These are phyloP conservation scores for Beroe ovata DNA, from an alignment of 37 sponge, comb jelly and placozoan genomes.

Conservation along the genomic window DNA sequence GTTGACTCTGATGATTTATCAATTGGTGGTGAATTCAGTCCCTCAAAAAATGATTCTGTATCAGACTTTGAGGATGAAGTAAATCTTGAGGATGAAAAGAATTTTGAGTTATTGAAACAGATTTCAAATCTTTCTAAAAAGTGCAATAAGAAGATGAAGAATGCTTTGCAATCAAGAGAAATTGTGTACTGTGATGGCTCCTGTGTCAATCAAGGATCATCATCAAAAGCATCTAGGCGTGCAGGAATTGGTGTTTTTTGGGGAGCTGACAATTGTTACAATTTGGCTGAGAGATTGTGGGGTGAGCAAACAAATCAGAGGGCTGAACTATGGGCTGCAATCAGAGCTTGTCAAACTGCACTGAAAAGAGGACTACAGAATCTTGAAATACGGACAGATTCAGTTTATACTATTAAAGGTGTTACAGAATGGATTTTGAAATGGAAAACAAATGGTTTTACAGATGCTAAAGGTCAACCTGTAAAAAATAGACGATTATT, in stretches of 20 bases:
- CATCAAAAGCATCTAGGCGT: not conserved
- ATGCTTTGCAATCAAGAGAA: too few relatives aligned
- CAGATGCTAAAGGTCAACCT: not conserved
- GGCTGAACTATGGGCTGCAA: constrained; percentile 54
- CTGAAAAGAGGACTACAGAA: too few relatives aligned
- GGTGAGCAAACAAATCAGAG: constrained; percentile 6
- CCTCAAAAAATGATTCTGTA: too few relatives aligned
- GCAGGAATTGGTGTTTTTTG: constrained; percentile 26
- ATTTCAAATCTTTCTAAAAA: too few relatives aligned
- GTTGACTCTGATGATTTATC: too few relatives aligned
- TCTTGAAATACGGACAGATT: constrained; percentile 4
- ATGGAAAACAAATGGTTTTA: constrained; percentile 22
- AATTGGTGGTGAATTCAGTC: too few relatives aligned
- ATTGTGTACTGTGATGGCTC: constrained; percentile 19
- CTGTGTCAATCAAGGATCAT: constrained; percentile 57
- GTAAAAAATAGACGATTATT: constrained; percentile 5
- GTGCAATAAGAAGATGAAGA: too few relatives aligned
- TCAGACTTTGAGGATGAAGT: too few relatives aligned
- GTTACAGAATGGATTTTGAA: constrained; percentile 5
- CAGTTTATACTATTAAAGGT: constrained; percentile 29
- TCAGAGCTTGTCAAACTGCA: not conserved
- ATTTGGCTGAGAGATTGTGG: constrained; percentile 5
- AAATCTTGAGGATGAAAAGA: too few relatives aligned
- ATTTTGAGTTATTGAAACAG: too few relatives aligned
- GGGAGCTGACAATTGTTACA: not conserved